Evolutionary conservation across 2,113 vertebrate species (phyloP), one percentile per base, ranked within the genome.

Genomic region (Platysteira castanea): DNA sequence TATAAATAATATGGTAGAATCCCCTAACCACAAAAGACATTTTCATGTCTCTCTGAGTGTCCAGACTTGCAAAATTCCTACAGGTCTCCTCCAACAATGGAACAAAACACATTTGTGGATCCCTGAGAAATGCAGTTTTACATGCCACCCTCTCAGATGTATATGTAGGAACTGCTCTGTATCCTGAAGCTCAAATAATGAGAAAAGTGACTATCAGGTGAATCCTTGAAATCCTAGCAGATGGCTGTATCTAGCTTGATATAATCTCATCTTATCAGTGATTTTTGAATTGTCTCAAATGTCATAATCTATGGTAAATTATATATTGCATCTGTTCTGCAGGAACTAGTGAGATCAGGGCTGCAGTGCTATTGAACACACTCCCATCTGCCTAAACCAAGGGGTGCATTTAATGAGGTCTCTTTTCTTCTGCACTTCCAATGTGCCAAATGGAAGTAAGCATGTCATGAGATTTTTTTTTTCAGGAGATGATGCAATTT

Each of bases 221-320:
- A 91, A 83, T 70, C 39, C 60, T 63, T 84, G 64, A 92, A 92
- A 70, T 89, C 52, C 75, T 60, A 60, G 52, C 94, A 96, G 90
- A 85, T 96, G 90, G 87, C 52, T 90, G 21, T 76, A 83, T 88
- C 41, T 68, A 63, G 24, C 35, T 89, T 91, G 67, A 94, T 95
- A 87, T 18, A 85, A 93, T 96, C 96, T 85, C n/a, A 73, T 69
- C 4, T 89, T 92, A 87, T 93, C 91, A 89, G 46, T 95, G 89
- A 84, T 91, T 95, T 89, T 76, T 88, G 71, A 90, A 80, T 93
- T 63, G 93, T 94, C 77, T 96, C 80, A 89, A 94, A 93, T 96
- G 87, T 91, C 89, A 87, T 93, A 17, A 69, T 90, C 70, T 74
- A 44, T 91, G 20, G 41, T 80, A 96, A 95, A 90, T 91, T 90